phyloP scores from a whole-genome alignment of 2,797 vertebrate genomes.

The Manis javanica region DNA sequence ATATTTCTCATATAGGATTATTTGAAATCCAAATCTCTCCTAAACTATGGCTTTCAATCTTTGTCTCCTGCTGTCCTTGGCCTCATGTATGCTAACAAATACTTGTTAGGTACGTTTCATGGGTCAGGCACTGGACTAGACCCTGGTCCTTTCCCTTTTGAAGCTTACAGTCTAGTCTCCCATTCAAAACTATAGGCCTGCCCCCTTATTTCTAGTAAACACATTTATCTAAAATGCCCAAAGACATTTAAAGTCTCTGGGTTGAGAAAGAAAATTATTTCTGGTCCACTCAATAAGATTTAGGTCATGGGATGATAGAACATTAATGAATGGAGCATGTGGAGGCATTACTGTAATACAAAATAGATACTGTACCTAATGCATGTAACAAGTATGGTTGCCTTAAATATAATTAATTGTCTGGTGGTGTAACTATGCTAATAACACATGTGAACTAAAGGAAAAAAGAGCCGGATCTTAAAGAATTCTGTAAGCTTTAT shows the following conservation, averaged over 20 bases:
- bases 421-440: not conserved
- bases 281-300: not conserved
- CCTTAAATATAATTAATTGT: not conserved
- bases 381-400: not conserved
- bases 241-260: not conserved
- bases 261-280: not conserved
- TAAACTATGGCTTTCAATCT: not conserved
- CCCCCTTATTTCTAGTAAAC: not conserved
- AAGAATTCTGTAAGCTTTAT: not conserved
- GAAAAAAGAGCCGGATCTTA: not conserved
- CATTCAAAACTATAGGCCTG: not conserved
- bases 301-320: not conserved
- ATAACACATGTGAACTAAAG: not conserved
- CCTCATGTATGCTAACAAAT: not conserved
- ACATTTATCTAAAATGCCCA: not conserved
- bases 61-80: not conserved
- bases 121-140: not conserved
- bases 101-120: not conserved
- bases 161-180: not conserved
- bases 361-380: not conserved
- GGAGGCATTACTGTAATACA: not conserved
- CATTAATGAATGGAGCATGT: not conserved
- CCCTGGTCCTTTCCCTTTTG: not conserved
- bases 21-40: slow-evolving; percentile 11
- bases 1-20: not conserved